A percentile compares a stretch with the other conserved stretches of the same genome.
These are phyloP conservation scores for Rhagonycha lutea DNA, from an alignment of 2,888 invertebrate genomes.

Conservation along the genomic window DNA sequence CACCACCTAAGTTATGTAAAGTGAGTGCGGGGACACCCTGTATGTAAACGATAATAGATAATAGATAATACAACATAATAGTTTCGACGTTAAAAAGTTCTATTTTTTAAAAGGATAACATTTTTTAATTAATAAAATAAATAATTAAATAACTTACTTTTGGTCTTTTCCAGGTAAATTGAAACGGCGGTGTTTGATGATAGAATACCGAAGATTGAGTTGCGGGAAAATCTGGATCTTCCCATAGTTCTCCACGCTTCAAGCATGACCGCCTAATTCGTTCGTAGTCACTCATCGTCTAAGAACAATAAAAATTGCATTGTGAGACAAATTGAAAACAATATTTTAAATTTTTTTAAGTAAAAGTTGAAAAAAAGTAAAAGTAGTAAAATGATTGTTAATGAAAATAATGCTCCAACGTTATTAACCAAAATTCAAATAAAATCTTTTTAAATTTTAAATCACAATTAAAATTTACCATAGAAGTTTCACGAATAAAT, in stretches of 20 bases:
- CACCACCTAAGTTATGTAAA: too few relatives aligned
- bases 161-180: constrained; percentile 88
- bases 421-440: too few relatives aligned
- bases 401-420: not conserved
- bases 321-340: not conserved
- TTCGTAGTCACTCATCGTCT: constrained; percentile 80
- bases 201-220: constrained; percentile 89
- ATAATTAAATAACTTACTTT: constrained; percentile 61
- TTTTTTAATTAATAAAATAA: not conserved
- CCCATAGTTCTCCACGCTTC: constrained; percentile 81
- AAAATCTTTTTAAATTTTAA: too few relatives aligned
- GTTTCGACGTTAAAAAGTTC: too few relatives aligned
- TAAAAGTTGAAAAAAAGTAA: not conserved
- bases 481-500: not conserved
- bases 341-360: not conserved
- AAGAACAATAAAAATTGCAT: constrained; percentile 35
- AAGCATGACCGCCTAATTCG: constrained; percentile 79
- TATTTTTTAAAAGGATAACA: too few relatives aligned
- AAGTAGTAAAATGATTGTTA: not conserved
- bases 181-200: constrained; percentile 92
- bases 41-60: too few relatives aligned
- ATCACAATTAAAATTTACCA: too few relatives aligned
- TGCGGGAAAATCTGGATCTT: constrained; percentile 90
- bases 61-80: too few relatives aligned
- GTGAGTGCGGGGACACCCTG: too few relatives aligned